phyloP scores from a whole-genome alignment of 2,888 invertebrate species.

The Rapana venosa region DNA sequence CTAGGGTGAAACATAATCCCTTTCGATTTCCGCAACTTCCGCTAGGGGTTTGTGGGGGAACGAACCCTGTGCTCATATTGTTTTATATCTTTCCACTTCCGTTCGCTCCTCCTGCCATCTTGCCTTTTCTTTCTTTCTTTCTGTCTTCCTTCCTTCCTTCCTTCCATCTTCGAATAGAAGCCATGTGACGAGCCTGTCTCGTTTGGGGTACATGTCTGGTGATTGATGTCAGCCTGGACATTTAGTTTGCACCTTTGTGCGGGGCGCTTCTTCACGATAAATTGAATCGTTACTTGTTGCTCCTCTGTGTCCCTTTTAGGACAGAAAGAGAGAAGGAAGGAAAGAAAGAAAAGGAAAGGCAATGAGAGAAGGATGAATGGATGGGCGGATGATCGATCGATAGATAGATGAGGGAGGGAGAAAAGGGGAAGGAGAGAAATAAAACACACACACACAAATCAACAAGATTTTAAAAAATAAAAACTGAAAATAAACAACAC shows the following conservation, averaged over 20 bases:
- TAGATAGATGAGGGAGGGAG: not conserved
- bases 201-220: not conserved
- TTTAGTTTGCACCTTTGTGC: not conserved
- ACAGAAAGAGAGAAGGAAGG: not conserved
- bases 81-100: not conserved
- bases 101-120: not conserved
- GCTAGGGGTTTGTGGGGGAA: not conserved
- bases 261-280: not conserved
- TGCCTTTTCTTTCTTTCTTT: not conserved
- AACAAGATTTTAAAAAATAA: not conserved
- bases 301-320: not conserved
- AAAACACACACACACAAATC: not conserved
- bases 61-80: not conserved
- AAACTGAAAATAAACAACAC: no score
- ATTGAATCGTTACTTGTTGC: not conserved
- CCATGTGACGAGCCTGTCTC: not conserved
- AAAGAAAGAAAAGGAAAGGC: not conserved
- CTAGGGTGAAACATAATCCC: not conserved
- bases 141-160: not conserved
- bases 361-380: not conserved
- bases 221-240: not conserved
- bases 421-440: not conserved
- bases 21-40: slow-evolving; percentile 19
- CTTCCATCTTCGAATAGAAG: not conserved
- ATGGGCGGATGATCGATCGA: no score